phyloP scores from a whole-genome alignment of 2,888 invertebrate genomes.

The Agonopterix subpropinquella region DNA sequence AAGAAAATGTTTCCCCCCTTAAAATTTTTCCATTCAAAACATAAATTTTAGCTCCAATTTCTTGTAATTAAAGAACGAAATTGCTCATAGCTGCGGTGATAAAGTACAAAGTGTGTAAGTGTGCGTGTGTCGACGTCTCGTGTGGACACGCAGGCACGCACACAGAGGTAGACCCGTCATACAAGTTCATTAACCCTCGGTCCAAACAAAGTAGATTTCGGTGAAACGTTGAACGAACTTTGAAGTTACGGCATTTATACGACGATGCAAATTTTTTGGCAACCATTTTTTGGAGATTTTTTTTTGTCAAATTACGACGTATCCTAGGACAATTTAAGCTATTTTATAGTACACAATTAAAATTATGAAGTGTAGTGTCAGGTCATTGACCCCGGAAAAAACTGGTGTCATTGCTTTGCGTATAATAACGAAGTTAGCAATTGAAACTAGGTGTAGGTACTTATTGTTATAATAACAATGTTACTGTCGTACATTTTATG shows the following conservation, averaged over 20 bases:
- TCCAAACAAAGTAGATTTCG: constrained; percentile 75
- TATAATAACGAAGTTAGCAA: background rate
- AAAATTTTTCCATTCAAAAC: constrained; percentile 22
- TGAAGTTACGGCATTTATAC: constrained; percentile 52
- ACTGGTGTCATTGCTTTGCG: constrained; percentile 16
- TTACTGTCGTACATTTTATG: background rate
- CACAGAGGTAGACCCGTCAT: constrained; percentile 57
- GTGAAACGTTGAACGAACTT: constrained; percentile 73
- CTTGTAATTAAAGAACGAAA: constrained; percentile 58
- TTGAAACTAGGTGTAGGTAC: background rate
- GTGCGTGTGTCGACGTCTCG: constrained; percentile 45
- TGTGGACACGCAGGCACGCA: constrained; percentile 48
- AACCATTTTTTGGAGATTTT: constrained; percentile 8
- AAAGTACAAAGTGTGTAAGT: constrained; percentile 28
- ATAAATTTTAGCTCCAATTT: constrained; percentile 32
- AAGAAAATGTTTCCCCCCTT: constrained; percentile 18
- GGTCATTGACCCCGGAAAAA: constrained; percentile 63
- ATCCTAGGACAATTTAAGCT: too few species aligned
- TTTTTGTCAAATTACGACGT: too few species aligned
- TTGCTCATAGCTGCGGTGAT: constrained; percentile 37
- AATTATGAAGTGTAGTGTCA: constrained; percentile 28
- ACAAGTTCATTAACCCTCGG: constrained; percentile 63
- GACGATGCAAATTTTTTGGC: constrained; percentile 52
- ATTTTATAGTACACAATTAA: too few species aligned
- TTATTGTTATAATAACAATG: background rate